Evolutionary conservation across 2,888 invertebrate genomes (phyloP), one percentile per base, ranked within the genome.

Genomic region (Gnatocerus cornutus): DNA sequence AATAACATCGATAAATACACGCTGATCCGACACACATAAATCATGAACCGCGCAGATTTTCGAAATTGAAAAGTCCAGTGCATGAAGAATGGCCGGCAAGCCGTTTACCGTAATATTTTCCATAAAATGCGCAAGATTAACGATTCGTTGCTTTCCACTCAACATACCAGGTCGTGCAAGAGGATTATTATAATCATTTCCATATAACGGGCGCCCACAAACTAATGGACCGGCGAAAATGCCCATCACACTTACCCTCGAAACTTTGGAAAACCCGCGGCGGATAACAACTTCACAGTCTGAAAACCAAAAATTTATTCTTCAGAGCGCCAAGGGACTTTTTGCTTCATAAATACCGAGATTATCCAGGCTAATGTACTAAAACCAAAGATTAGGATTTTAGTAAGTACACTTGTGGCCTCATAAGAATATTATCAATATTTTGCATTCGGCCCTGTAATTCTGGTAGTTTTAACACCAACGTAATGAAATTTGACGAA

Each of bases 101-200:
- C 21, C 41, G 66, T 59, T 61, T 72, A 72, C 70, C 68, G 72
- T 72, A 72, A 71, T 46, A 59, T 72, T 71, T 73, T 71, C 73
- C 65, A 63, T 72, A 73, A 73, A 73, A 71, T 69, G 59, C 55
- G 10, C 71, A 64, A 72, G 73, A 73, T 73, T 72, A 72, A 73
- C 72, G 70, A 73, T 68, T 70, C 67, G 27, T 37, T 63, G 58
- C 69, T 70, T 69, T 55, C 62, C 61, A 62, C 62, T 68, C 64
- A 56, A 37, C 69, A 64, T 69, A 69, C 69, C 64, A 58, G 59
- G 56, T 64, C 69, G 64, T 64, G 56, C 56, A 56, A 55, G 30
- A 48, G 56, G 52, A 68, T 68, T 68, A 55, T 56, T 39, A 68
- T 69, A 52, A 64, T 69, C 64, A 69, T 64, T n/a, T 64, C 46